Conservation (phyloP, 2,113 vertebrate species). For the pig (Sus scrofa) region T2T-Sscrofa CM000830.6:92865001-92865500, state of each 20-base stretch:
- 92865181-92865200: too few relatives aligned
- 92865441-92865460: not conserved
- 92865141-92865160: too few relatives aligned
- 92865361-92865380: not conserved
- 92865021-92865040: not conserved
- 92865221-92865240: too few relatives aligned
- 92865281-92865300: not conserved
- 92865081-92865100: too few relatives aligned
- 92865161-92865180: too few relatives aligned
- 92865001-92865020: not conserved
- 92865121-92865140: too few relatives aligned
- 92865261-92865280: too few relatives aligned
- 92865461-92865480: not conserved
- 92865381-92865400: not conserved
- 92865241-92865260: too few relatives aligned
- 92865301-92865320: not conserved
- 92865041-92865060: not conserved
- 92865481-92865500: not conserved
- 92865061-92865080: too few relatives aligned
- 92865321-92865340: not conserved
- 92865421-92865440: not conserved
- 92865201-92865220: too few relatives aligned
- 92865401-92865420: not conserved
- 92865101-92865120: too few relatives aligned
- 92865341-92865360: conserved; percentile 4